Evolutionary conservation across 2,113 vertebrate species (phyloP), one percentile per base, ranked within the genome.

Genomic region (Laterallus jamaicensis): DNA sequence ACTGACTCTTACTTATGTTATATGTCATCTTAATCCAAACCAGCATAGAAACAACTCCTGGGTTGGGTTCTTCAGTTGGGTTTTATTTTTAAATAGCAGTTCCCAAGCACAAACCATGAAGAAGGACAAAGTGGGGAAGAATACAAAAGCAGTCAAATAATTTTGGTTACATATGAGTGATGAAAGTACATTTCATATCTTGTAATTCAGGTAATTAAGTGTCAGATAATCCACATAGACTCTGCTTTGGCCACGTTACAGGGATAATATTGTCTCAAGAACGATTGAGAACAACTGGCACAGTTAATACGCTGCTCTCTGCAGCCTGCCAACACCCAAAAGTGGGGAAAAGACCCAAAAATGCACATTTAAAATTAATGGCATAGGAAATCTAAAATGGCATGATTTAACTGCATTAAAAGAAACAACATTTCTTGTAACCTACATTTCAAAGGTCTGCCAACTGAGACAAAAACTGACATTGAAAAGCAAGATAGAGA

Each of bases 211-310:
- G n/a, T 79, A 92, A 90, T 80, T 76, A 83, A 74, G 47, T 6
- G 10, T 44, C 59, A 83, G 37, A 77, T 66, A 70, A 90, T 42
- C 70, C 63, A 62, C 17, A 18, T 0, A 63, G n/a, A 16, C 64
- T 35, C 71, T 56, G 77, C 24, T 68, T 75, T 89, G 93, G 56
- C 83, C 47, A 4, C 7, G 37, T 49, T 78, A 54, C 81, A 93
- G 86, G 69, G 73, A 75, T 75, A 95, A 88, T 82, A 64, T 78
- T 93, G 80, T 56, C 80, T 71, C 32, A 83, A 31, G 69, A 59
- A 78, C 14, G 55, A 78, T 6, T 64, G 62, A 75, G 59, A 91
- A 73, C 40, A 69, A 93, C 62, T 47, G n/a, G 22, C 70, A 55
- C 6, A 10, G 52, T 52, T 17, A 66, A 70, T 11, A 29, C 0